A percentile compares a stretch with the other conserved stretches of the same genome.
phyloP scores from a whole-genome alignment of 2,797 vertebrate genomes.

The Mus minutoides region DNA sequence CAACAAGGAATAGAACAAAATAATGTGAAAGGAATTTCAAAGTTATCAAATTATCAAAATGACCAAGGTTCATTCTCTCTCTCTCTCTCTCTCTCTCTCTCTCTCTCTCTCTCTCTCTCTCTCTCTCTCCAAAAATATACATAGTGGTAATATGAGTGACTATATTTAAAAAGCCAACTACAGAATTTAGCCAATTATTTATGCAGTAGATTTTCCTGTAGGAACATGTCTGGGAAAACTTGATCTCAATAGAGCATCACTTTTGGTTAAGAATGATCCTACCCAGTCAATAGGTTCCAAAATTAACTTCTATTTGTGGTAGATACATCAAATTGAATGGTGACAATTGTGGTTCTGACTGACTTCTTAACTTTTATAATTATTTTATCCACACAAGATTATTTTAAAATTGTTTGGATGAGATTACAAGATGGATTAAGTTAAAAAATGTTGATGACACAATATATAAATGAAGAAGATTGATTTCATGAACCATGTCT shows the following conservation, averaged over 20 bases:
- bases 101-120: not conserved
- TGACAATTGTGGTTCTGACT: not conserved
- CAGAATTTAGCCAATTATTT: conserved; percentile 53
- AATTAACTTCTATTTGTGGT: not conserved
- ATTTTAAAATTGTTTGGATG: not conserved
- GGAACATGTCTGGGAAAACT: not conserved
- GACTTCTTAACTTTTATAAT: not conserved
- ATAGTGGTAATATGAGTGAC: conserved; percentile 49
- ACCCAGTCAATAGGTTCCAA: not conserved
- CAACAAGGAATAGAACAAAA: not conserved
- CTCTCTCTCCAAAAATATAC: conserved; percentile 38
- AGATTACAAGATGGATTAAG: not conserved
- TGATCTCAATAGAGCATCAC: not conserved
- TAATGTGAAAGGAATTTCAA: not conserved
- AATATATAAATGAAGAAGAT: not conserved
- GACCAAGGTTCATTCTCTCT: too few relatives aligned
- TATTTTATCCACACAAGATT: not conserved
- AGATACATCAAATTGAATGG: not conserved
- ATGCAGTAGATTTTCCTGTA: not conserved
- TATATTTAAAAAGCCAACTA: conserved; percentile 21
- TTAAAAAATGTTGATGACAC: not conserved
- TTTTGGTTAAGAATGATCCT: not conserved
- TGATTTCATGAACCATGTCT: not conserved
- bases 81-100: not conserved
- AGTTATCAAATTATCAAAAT: not conserved